A percentile compares a stretch with the other conserved stretches of the same genome.
Evolutionary conservation across 2,797 vertebrate genomes (phyloP).

Genomic region (Pyrocephalus nanus): DNA sequence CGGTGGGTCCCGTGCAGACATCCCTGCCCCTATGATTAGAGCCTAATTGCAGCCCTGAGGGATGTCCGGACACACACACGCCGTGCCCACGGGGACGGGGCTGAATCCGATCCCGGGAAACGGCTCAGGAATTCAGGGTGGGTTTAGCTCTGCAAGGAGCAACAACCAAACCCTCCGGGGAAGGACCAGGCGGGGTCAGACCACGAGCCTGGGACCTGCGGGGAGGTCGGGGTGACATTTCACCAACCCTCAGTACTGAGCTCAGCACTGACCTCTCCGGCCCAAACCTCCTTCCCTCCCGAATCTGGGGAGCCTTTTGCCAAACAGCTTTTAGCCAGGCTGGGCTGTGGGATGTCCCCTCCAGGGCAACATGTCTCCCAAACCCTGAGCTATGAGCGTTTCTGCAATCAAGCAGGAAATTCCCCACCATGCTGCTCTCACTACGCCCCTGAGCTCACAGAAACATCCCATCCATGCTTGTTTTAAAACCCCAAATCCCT

Average conservation of each 20-base stretch:
- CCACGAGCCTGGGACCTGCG: fast-evolving
- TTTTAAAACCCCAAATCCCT: not conserved
- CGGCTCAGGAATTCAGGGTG: not conserved
- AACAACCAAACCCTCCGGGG: not conserved
- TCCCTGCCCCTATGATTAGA: not conserved
- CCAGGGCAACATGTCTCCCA: not conserved
- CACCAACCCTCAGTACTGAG: not conserved
- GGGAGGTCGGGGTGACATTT: not conserved
- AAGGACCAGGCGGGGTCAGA: not conserved
- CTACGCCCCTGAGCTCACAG: not conserved
- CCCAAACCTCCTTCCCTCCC: not conserved
- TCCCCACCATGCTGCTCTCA: not conserved
- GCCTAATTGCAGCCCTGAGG: not conserved
- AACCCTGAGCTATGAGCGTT: not conserved
- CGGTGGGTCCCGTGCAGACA: not conserved
- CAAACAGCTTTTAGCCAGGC: not conserved
- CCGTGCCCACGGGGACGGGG: not conserved
- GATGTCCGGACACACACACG: not conserved
- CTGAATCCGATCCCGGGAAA: not conserved
- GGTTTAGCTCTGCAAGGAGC: not conserved
- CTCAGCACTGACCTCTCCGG: not conserved
- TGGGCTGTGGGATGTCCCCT: not conserved
- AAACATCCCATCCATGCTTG: not conserved
- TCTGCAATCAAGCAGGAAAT: not conserved
- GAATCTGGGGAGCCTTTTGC: not conserved